Conservation (phyloP, 1,140 invertebrate species). For the Anastatus disparis region DNA sequence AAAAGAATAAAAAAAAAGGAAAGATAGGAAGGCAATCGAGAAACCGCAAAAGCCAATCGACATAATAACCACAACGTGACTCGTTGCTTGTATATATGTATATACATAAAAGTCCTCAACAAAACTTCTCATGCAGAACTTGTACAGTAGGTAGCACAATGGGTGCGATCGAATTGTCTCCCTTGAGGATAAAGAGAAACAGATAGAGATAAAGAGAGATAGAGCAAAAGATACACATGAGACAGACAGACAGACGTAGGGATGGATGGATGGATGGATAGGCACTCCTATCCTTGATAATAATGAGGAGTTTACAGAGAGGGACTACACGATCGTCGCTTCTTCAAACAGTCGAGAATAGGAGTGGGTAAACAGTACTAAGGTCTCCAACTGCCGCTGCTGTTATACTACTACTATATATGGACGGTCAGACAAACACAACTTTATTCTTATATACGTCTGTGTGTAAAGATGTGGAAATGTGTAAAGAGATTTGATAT, state of each 20-base stretch:
- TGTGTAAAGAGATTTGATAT: too few species aligned
- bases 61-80: slow-evolving; percentile 13
- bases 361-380: background rate
- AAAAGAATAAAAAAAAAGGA: background rate
- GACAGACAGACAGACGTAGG: background rate
- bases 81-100: background rate
- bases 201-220: background rate
- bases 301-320: slow-evolving; percentile 12
- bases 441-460: background rate
- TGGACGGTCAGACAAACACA: slow-evolving; percentile 5
- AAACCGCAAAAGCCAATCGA: slow-evolving; percentile 30
- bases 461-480: too few species aligned
- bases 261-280: background rate
- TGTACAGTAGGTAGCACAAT: background rate
- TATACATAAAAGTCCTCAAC: background rate
- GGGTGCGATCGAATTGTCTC: background rate
- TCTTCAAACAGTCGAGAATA: background rate
- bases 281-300: background rate
- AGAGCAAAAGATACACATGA: background rate
- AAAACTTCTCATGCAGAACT: background rate
- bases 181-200: background rate
- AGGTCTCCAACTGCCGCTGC: background rate
- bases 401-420: too few species aligned
- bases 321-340: background rate
- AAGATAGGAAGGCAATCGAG: background rate